Base-by-base conservation (phyloP, 2,888 invertebrate species). In the Eupithecia dodoneata region DNA sequence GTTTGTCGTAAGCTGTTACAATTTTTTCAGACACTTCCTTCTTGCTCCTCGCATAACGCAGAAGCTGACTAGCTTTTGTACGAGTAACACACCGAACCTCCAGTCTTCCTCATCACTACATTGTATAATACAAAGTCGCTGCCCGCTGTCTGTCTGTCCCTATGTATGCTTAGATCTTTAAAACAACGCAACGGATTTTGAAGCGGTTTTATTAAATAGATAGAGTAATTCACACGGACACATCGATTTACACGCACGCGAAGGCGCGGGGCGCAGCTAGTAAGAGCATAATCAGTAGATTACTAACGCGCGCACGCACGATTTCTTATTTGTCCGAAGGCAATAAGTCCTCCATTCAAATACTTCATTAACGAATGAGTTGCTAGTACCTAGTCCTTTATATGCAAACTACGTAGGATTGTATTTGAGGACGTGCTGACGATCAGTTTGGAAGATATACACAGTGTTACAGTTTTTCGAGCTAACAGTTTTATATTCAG, bases 321-420 rank as follows among this genome's bases (percentile, higher is more conserved):
- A 30, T 30, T 91, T 92, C 90, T 93, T 94, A 93, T 94, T 91
- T 90, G 91, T 90, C 86, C 87, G 88, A 87, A 85, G 86, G 90
- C 92, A 91, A 91, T 93, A 89, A 91, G 92, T 88, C 89, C 91
- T 90, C 93, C 94, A 94, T 94, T 94, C 93, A 94, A 94, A 94
- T 94, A 89, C 94, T 92, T 94, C 91, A 94, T 94, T 94, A 94
- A 89, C 83, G 87, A 85, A 83, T 82, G 84, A 85, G 86, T 87
- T 89, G 90, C 89, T 89, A 85, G 87, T 89, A 30, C 30, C 30
- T 30, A 85, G 87, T 90, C 88, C 88, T 94, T 92, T 92, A 88
- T 93, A 94, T 93, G 93, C 94, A 87, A 83, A 86, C 81, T 84
- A 82, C 87, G 92, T 91, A 87, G 86, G 88, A 84, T 86, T 92